Base-by-base conservation (phyloP, 2,113 vertebrate species). In the Menura novaehollandiae region DNA sequence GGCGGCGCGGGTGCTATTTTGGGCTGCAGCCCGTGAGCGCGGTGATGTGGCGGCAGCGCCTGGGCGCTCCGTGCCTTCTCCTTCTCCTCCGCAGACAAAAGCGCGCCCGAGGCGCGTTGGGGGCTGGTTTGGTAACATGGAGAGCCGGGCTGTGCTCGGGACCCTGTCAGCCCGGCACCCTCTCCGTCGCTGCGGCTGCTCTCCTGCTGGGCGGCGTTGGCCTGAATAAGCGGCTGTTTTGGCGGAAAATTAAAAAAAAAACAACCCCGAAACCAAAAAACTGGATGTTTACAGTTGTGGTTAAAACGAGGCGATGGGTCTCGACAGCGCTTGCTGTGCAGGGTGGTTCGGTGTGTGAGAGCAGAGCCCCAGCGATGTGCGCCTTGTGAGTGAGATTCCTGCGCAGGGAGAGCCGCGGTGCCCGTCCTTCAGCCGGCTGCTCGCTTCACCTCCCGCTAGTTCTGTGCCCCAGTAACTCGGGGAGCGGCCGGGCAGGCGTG, bases 61-160 rank as follows among this genome's bases (percentile, higher is more conserved):
- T 69, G 97, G 97, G 97, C 85, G 97, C 97, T 97, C 98, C 94
- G 93, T 95, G 93, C 96, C 96, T 95, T 94, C 97, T 93, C 96
- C 96, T 95, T 94, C 97, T 93, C 93, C 96, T 95, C 93, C 86
- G 97, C 98, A 98, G 97, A 98, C 98, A 98, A 98, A 98, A 98
- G 98, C 97, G 97, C 97, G 88, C 97, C 97, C 97, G 97, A 95
- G 96, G 64, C 96, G 97, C 96, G 96, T 86, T 93, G 88, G 96
- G 97, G 97, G 94, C 95, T 68, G 97, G 88, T 97, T 93, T 59
- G 97, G 63, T 89, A 63, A 71, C 93, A 32, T 73, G 94, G 93
- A 98, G 97, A 96, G 94, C 97, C 95, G 59, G 97, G 94, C 96
- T 97, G 97, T 94, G 96, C 95, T 95, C 96, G 98, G 97, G 98